These are phyloP conservation scores for Cladorhizidae sp. DNA, from an alignment of 37 sponge, comb jelly and placozoan species.

Conservation along the genomic window DNA sequence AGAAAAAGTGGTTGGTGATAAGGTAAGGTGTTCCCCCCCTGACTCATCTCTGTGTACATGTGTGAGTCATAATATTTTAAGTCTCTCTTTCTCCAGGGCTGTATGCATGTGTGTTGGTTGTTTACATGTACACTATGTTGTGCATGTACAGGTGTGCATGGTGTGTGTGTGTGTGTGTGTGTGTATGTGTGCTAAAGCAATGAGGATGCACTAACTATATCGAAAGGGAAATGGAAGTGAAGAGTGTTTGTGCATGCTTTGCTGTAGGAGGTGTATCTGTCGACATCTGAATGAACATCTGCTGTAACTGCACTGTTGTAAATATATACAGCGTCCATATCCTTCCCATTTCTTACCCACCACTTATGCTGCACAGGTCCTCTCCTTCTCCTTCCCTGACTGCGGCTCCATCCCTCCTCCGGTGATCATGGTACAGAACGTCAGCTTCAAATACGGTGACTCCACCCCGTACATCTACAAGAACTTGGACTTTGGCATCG, in stretches of 20 bases:
- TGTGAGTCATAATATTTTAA: not conserved
- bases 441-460: conserved; percentile 63
- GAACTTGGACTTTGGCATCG: conserved; percentile 91
- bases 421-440: conserved; percentile 94
- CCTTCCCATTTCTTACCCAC: not conserved
- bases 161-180: too few relatives aligned
- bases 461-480: conserved; percentile 69
- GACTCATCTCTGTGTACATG: not conserved
- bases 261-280: too few relatives aligned
- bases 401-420: conserved; percentile 90
- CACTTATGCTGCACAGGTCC: conserved; percentile 33
- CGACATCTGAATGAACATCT: too few relatives aligned
- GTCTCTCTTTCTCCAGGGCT: not conserved
- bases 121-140: too few relatives aligned
- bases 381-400: conserved; percentile 88
- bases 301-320: too few relatives aligned
- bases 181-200: too few relatives aligned
- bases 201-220: too few relatives aligned
- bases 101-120: not conserved
- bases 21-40: conserved; percentile 15
- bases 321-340: too few relatives aligned
- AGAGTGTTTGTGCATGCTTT: too few relatives aligned
- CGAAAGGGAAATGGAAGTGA: too few relatives aligned
- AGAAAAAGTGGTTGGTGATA: conserved; percentile 84
- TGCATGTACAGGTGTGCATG: too few relatives aligned